Evolutionary conservation across 2,797 vertebrate species (phyloP).

Genomic region (Synanceia verrucosa): DNA sequence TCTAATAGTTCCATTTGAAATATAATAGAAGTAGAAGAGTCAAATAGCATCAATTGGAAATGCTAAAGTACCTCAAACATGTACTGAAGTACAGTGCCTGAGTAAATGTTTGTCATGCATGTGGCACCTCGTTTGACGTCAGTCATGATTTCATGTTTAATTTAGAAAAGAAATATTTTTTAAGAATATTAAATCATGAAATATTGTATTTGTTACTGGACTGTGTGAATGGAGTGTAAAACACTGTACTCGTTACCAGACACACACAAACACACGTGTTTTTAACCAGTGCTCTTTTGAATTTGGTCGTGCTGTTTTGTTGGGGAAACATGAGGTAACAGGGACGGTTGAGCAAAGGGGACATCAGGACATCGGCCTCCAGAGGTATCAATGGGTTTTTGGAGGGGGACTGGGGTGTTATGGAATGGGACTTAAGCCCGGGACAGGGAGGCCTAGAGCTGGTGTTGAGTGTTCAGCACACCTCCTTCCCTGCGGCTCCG

Average conservation of each 20-base stretch:
- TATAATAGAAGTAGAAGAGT: neutral
- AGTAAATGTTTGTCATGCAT: too few relatives aligned
- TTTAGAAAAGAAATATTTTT: too few relatives aligned
- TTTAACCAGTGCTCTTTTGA: slow-evolving; percentile 70
- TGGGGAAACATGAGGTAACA: slow-evolving; percentile 68
- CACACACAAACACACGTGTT: slow-evolving; percentile 20
- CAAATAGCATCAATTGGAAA: neutral
- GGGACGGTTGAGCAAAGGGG: slow-evolving; percentile 46
- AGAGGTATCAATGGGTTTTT: slow-evolving; percentile 57
- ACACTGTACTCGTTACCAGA: slow-evolving; percentile 1
- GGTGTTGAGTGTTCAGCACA: slow-evolving; percentile 88
- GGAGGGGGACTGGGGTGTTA: slow-evolving; percentile 13
- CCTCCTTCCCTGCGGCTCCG: slow-evolving; percentile 94
- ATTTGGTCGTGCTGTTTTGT: slow-evolving; percentile 85
- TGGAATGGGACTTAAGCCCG: slow-evolving; percentile 61
- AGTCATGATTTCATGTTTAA: neutral
- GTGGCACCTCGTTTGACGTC: neutral
- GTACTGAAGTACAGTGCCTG: too few relatives aligned
- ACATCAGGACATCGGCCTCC: slow-evolving; percentile 57
- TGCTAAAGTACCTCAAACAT: neutral
- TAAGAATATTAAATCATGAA: too few relatives aligned
- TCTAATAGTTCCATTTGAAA: neutral
- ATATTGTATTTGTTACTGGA: neutral
- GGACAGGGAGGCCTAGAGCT: slow-evolving; percentile 45
- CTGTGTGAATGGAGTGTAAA: slow-evolving; percentile 14